These are phyloP conservation scores for Tor tambroides DNA, from an alignment of 2,113 vertebrate species.

Conservation along the genomic window DNA sequence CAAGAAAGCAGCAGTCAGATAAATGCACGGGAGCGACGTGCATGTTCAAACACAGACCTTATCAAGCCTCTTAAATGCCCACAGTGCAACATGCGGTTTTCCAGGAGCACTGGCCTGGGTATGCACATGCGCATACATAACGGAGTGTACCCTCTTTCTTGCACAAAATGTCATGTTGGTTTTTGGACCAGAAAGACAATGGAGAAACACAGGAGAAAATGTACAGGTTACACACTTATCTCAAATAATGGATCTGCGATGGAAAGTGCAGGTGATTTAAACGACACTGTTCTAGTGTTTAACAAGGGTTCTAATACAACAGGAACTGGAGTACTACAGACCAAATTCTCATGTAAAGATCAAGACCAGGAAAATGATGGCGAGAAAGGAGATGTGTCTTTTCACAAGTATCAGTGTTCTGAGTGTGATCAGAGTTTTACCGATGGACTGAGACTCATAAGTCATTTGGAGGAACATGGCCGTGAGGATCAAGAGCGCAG, in stretches of 20 bases:
- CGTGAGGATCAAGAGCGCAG: conserved; percentile 67
- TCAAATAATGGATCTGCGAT: neutral
- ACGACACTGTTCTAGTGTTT: conserved; percentile 66
- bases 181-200: conserved; percentile 71
- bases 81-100: conserved; percentile 65
- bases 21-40: conserved; percentile 41
- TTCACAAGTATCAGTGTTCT: conserved; percentile 77
- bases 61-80: conserved; percentile 63
- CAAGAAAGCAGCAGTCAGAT: conserved; percentile 26
- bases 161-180: conserved; percentile 68
- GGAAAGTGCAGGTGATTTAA: conserved; percentile 54
- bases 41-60: neutral
- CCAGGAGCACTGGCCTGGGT: conserved; percentile 64
- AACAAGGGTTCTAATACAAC: conserved; percentile 64
- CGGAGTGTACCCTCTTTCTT: conserved; percentile 57
- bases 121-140: conserved; percentile 70
- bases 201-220: conserved; percentile 73
- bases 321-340: conserved; percentile 71
- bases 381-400: conserved; percentile 56
- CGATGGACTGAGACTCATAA: conserved; percentile 78
- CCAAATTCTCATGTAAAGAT: conserved; percentile 68
- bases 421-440: conserved; percentile 79
- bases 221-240: conserved; percentile 45
- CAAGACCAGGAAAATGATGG: conserved; percentile 47
- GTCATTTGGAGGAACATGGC: conserved; percentile 79